Evolutionary conservation across 2,113 vertebrate genomes (phyloP).

Genomic region (Microcebus tavaratra): DNA sequence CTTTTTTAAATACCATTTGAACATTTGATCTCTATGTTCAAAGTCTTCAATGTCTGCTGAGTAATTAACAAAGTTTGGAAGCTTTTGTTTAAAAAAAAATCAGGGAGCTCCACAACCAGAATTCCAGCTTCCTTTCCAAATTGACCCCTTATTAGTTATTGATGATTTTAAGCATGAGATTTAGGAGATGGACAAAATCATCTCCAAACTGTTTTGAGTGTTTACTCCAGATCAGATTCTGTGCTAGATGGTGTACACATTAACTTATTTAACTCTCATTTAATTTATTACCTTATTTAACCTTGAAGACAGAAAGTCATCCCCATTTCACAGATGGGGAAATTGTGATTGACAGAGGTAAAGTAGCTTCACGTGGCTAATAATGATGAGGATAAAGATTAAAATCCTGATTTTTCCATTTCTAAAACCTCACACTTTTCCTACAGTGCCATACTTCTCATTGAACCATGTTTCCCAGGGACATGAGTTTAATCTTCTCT

Average conservation of each 20-base stretch:
- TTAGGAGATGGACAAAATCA: background rate
- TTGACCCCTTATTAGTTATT: background rate
- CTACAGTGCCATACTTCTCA: background rate
- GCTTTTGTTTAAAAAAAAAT: background rate
- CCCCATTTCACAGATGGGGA: background rate
- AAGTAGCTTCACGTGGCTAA: background rate
- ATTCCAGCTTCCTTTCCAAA: background rate
- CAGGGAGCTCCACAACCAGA: background rate
- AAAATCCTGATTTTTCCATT: background rate
- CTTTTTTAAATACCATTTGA: background rate
- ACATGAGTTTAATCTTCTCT: background rate
- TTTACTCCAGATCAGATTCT: background rate
- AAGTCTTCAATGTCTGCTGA: background rate
- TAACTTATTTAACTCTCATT: background rate
- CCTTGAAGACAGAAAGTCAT: background rate
- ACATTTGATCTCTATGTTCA: background rate
- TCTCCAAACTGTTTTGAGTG: background rate
- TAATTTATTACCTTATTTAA: background rate
- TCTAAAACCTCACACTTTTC: background rate
- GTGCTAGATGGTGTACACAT: background rate
- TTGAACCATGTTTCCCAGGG: background rate
- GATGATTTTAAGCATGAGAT: background rate
- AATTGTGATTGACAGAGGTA: background rate
- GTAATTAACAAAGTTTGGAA: background rate
- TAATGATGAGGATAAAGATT: background rate